Percentiles rank a stretch among this genome's conserved stretches.
Conservation (phyloP, 2,113 vertebrate genomes). For the Nettapus auritus region DNA sequence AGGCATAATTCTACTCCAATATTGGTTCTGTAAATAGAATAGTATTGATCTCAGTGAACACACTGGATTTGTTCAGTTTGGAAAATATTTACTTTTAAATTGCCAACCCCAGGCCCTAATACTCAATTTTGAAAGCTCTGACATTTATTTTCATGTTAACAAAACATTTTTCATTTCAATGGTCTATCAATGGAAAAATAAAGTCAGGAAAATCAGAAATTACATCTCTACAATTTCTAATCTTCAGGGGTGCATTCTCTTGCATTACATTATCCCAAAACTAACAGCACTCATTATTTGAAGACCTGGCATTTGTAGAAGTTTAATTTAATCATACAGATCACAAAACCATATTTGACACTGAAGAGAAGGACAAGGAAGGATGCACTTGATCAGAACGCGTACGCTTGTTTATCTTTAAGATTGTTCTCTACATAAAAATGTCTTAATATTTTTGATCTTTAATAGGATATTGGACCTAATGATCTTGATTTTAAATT, state of each 20-base stretch:
- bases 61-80: background rate
- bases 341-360: background rate
- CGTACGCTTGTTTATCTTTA: background rate
- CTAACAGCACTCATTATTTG: background rate
- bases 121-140: background rate
- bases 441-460: background rate
- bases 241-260: background rate
- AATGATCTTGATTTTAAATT: background rate
- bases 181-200: background rate
- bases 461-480: background rate
- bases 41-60: background rate
- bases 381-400: background rate
- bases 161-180: background rate
- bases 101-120: background rate
- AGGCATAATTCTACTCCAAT: background rate
- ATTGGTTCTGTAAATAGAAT: background rate
- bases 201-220: background rate
- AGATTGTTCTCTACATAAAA: background rate
- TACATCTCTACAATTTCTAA: background rate
- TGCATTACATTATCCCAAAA: background rate
- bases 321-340: background rate
- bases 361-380: background rate
- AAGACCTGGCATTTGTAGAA: background rate
- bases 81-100: background rate
- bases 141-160: background rate